These are phyloP conservation scores for Coenobita brevimanus DNA, from an alignment of 1,140 invertebrate species.

Conservation along the genomic window DNA sequence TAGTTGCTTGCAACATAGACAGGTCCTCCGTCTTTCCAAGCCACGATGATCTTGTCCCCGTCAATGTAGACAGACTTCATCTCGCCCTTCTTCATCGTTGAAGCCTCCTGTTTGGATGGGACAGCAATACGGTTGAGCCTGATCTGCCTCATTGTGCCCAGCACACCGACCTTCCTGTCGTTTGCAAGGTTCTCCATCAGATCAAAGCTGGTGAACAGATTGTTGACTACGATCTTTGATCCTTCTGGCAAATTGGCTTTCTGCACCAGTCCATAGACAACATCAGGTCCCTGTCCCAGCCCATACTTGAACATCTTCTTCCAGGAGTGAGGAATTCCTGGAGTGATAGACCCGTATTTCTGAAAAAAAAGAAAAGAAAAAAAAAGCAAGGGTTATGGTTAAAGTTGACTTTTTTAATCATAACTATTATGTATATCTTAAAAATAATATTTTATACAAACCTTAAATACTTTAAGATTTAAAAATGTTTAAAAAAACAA, in stretches of 20 bases:
- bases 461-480: too few species aligned
- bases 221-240: too few species aligned
- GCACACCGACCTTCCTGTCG: slow-evolving; percentile 15
- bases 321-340: background rate
- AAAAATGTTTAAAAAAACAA: too few species aligned
- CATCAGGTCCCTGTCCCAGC: too few species aligned
- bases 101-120: slow-evolving; percentile 5
- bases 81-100: slow-evolving; percentile 12
- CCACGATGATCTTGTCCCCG: background rate
- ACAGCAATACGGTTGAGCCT: background rate
- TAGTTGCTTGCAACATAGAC: background rate
- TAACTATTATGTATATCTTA: background rate
- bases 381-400: slow-evolving; percentile 16
- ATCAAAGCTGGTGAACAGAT: slow-evolving; percentile 30
- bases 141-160: slow-evolving; percentile 14
- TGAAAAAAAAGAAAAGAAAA: too few species aligned
- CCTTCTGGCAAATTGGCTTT: too few species aligned
- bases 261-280: background rate
- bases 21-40: slow-evolving; percentile 21
- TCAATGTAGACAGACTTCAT: slow-evolving; percentile 17
- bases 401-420: too few species aligned
- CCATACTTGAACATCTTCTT: too few species aligned
- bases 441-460: too few species aligned
- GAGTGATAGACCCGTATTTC: background rate
- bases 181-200: slow-evolving; percentile 15